Evolutionary conservation across 1,140 invertebrate genomes (phyloP), one percentile per base, ranked within the genome.

Genomic region (Phthorimaea operculella): DNA sequence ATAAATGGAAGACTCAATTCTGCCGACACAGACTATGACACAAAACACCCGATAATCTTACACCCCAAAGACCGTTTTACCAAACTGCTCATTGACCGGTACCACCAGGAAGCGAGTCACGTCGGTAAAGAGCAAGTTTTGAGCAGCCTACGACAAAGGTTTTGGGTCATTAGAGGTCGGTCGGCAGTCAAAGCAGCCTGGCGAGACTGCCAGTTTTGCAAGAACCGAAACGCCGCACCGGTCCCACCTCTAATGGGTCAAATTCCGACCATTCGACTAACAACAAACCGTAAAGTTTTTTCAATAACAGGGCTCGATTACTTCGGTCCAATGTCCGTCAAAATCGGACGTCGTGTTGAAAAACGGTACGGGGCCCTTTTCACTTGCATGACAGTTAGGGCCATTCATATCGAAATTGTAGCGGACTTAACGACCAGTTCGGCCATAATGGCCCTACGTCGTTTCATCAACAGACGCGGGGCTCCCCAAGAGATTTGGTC

Each of bases 141-240:
- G 6, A 50, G 5, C 11, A 33, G 39, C 11, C 8, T 54, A n/a
- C 15, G 36, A 33, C 33, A 17, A 10, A 28, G 17, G 33, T 56
- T 44, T 36, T 56, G 55, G 55, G 16, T 56, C 11, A 5, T 56
- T 7, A 39, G 17, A 5, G 48, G 34, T 12, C 55, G 49, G 5
- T 16, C n/a, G 15, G 49, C 48, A 21, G 39, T 56, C 9, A 51
- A 45, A 28, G 34, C 2, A 4, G 33, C 39, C 1, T 51, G 15
- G 15, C 10, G 33, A 18, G 34, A 21, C 36, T 56, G 55, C 21
- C 55, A 28, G 8, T 2, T 45, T 0, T 56, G 49, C 39, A 39
- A 33, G 14, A 56, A 15, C 1, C 17, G 21, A 28, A 2, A 6
- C 21, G 21, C 21, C 2, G 33, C 12, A 15, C 14, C 47, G 2